Evolutionary conservation across 92 coral and sea anemone genomes (phyloP).

Genomic region (Anthopleura xanthogrammica): DNA sequence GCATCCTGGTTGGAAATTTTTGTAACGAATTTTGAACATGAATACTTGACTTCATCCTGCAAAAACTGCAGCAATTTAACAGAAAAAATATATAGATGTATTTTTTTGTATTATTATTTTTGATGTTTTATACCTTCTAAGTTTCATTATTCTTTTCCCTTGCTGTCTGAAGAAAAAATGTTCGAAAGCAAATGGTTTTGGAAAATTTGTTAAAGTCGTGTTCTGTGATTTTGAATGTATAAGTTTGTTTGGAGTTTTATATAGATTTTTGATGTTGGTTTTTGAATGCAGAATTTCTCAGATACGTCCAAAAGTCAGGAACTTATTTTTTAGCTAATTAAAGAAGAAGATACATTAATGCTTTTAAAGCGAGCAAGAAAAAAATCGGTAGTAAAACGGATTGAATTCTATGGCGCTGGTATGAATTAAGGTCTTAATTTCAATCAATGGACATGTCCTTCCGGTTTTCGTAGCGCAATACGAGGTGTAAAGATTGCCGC

Average conservation of each 20-base stretch:
- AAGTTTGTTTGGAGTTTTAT: too few species aligned
- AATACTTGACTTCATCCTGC: too few species aligned
- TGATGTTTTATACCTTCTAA: too few species aligned
- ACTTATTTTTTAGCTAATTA: background rate
- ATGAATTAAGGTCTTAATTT: background rate
- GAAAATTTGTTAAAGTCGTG: too few species aligned
- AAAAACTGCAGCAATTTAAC: background rate
- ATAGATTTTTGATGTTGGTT: background rate
- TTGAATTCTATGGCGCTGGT: background rate
- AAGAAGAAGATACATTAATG: background rate
- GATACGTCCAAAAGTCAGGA: background rate
- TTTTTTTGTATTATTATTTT: too few species aligned
- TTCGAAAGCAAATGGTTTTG: too few species aligned
- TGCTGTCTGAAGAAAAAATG: too few species aligned
- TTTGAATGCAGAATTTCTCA: background rate
- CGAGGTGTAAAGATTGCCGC: background rate
- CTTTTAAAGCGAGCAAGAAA: background rate
- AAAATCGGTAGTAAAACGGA: background rate
- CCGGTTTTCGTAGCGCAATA: background rate
- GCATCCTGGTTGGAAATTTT: too few species aligned
- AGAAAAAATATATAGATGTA: too few species aligned
- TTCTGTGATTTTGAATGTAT: too few species aligned
- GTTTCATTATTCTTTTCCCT: too few species aligned
- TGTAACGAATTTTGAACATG: too few species aligned
- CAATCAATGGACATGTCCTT: background rate